These are phyloP conservation scores for Yponomeuta plumbellus DNA, from an alignment of 2,888 invertebrate genomes.

Conservation along the genomic window DNA sequence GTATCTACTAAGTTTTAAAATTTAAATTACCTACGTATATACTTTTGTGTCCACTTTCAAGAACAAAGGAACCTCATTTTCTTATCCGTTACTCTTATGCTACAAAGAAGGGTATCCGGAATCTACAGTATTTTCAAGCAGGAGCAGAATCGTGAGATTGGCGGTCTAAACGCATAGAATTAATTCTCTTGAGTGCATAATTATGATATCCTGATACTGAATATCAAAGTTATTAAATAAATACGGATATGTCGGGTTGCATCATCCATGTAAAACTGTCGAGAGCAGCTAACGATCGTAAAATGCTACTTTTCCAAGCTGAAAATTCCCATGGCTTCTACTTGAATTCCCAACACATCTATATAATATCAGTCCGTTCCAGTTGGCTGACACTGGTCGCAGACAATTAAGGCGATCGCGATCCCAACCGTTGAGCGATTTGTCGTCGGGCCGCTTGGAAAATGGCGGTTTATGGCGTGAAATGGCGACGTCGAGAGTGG, in stretches of 20 bases:
- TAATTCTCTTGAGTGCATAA: too few relatives aligned
- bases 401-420: constrained; percentile 14
- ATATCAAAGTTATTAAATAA: too few relatives aligned
- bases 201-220: too few relatives aligned
- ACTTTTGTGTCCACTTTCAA: neutral
- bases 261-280: too few relatives aligned
- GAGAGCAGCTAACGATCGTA: too few relatives aligned
- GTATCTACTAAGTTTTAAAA: constrained; percentile 1
- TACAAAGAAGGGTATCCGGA: too few relatives aligned
- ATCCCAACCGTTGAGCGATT: constrained; percentile 15
- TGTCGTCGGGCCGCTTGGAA: constrained; percentile 13
- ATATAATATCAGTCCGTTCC: neutral
- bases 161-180: too few relatives aligned
- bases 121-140: too few relatives aligned
- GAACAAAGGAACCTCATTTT: neutral
- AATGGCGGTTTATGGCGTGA: constrained; percentile 13
- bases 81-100: too few relatives aligned
- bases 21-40: neutral
- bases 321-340: neutral
- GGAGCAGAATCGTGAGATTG: too few relatives aligned
- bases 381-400: constrained; percentile 4
- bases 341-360: neutral
- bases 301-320: too few relatives aligned
- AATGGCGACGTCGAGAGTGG: constrained; percentile 21
- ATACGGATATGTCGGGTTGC: too few relatives aligned